phyloP scores from a whole-genome alignment of 2,888 invertebrate genomes.

The Microctonus aethiopoides region DNA sequence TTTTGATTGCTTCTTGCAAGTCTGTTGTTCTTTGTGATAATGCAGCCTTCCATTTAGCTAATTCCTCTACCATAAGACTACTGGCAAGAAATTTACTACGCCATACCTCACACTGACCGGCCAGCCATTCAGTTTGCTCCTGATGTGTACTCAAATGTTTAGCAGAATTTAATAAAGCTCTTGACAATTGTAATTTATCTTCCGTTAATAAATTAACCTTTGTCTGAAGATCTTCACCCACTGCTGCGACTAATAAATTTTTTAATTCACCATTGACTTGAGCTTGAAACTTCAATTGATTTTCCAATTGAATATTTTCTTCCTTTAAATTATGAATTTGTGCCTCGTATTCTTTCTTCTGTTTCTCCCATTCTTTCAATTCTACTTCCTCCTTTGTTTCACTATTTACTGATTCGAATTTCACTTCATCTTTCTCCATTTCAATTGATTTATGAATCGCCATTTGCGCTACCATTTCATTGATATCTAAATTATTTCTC shows the following conservation, averaged over 20 bases:
- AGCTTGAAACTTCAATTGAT: constrained; percentile 86
- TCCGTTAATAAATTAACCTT: constrained; percentile 91
- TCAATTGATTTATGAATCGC: constrained; percentile 73
- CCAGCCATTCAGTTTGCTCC: constrained; percentile 92
- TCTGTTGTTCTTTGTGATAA: constrained; percentile 78
- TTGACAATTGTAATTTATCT: constrained; percentile 89
- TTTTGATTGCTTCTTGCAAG: constrained; percentile 76
- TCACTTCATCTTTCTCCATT: constrained; percentile 71
- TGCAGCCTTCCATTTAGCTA: constrained; percentile 87
- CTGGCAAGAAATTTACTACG: constrained; percentile 95
- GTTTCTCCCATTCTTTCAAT: constrained; percentile 65
- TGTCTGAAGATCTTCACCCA: constrained; percentile 92
- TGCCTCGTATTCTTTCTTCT: constrained; percentile 70
- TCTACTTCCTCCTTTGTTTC: constrained; percentile 44
- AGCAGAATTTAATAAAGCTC: constrained; percentile 86
- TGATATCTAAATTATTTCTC: constrained; percentile 75
- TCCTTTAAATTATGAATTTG: constrained; percentile 74
- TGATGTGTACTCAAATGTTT: constrained; percentile 88
- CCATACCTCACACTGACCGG: constrained; percentile 97
- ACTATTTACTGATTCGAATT: constrained; percentile 49
- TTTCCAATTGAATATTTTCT: constrained; percentile 79
- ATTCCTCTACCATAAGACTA: constrained; percentile 92
- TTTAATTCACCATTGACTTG: constrained; percentile 95
- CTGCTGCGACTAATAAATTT: constrained; percentile 91
- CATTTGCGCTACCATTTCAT: constrained; percentile 77